These are phyloP conservation scores for Hirundo rustica DNA, from an alignment of 2,797 vertebrate genomes.

Conservation along the genomic window DNA sequence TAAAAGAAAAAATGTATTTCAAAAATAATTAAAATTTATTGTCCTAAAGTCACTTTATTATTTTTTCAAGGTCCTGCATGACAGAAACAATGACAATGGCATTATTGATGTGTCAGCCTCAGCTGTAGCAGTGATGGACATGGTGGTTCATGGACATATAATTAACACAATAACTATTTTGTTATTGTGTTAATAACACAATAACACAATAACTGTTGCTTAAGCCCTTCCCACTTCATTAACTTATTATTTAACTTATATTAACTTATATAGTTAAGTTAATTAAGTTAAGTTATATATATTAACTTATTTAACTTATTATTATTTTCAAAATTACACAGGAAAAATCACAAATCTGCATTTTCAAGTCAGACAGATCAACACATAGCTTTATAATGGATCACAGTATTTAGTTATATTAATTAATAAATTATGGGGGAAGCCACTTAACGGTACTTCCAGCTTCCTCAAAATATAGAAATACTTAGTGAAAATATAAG, in stretches of 20 bases:
- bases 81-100: not conserved
- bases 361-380: not conserved
- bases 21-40: not conserved
- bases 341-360: not conserved
- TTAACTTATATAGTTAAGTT: too few species aligned
- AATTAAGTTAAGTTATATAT: too few species aligned
- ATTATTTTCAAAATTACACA: not conserved
- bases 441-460: not conserved
- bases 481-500: not conserved
- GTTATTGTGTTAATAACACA: not conserved
- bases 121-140: not conserved
- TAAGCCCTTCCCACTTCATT: not conserved
- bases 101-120: not conserved
- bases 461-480: not conserved
- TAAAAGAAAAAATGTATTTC: not conserved
- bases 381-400: not conserved
- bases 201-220: too few species aligned
- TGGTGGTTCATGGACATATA: not conserved
- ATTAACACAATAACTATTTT: not conserved
- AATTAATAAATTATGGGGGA: not conserved
- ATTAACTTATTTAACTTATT: not conserved
- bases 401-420: not conserved
- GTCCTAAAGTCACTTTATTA: not conserved
- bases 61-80: not conserved
- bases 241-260: not conserved